Conservation (phyloP, 2,113 vertebrate species). For the Macaca mulatta region DNA sequence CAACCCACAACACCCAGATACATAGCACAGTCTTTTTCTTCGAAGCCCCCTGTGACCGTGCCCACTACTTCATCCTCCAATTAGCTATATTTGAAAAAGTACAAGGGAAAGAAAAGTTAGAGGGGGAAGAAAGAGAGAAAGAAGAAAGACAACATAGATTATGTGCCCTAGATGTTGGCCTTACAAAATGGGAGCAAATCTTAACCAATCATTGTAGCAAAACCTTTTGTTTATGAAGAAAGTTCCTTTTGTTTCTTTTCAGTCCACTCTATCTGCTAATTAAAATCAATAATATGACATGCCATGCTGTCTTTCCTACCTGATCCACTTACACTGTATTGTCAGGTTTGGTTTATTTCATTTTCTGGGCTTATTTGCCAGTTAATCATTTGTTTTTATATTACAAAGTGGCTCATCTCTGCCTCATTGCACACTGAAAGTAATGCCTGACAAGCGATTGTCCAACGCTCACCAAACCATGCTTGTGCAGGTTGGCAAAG, state of each 20-base stretch:
- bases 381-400: constrained; percentile 60
- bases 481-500: not conserved
- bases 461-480: not conserved
- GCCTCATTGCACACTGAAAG: constrained; percentile 36
- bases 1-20: not conserved
- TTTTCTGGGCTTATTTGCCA: constrained; percentile 40
- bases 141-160: not conserved
- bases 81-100: not conserved
- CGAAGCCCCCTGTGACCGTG: not conserved
- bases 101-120: too few relatives aligned
- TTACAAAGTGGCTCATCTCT: constrained; percentile 47
- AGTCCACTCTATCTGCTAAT: not conserved
- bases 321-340: not conserved
- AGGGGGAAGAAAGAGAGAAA: fast-evolving
- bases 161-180: not conserved
- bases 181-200: not conserved
- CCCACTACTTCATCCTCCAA: not conserved
- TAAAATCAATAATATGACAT: constrained; percentile 39
- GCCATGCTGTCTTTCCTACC: not conserved
- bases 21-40: not conserved
- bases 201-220: not conserved
- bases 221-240: constrained; percentile 5
- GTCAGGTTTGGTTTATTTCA: constrained; percentile 10
- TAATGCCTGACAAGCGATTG: not conserved
- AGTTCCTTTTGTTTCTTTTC: not conserved